Percentiles rank a stretch among this genome's conserved stretches.
Conservation (phyloP, 2,888 invertebrate species). For the Teleogryllus oceanicus region DNA sequence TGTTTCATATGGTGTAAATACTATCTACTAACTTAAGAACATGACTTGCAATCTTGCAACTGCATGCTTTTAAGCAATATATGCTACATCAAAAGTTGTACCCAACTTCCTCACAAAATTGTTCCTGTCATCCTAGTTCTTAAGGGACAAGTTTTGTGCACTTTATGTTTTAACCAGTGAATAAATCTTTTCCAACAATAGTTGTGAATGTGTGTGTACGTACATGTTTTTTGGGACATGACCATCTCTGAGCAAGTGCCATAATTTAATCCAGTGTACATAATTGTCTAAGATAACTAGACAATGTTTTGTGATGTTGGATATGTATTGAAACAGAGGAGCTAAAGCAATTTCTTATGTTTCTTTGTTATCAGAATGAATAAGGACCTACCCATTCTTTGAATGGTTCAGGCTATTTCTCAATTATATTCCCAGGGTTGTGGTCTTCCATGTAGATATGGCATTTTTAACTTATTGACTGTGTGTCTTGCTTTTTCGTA, state of each 20-base stretch:
- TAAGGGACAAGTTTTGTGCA: neutral
- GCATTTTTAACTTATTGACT: neutral
- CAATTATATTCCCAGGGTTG: neutral
- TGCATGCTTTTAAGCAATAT: neutral
- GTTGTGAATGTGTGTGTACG: neutral
- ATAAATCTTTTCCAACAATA: neutral
- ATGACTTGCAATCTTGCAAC: neutral
- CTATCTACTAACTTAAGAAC: neutral
- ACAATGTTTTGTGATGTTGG: neutral
- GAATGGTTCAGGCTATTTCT: neutral
- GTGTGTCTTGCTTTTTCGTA: neutral
- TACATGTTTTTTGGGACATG: neutral
- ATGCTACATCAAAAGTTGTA: constrained; percentile 2
- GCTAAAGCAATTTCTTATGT: too few species aligned
- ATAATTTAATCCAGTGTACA: neutral
- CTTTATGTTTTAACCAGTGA: neutral
- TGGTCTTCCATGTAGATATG: constrained; percentile 18
- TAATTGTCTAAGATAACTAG: neutral
- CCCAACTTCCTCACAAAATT: constrained; percentile 1
- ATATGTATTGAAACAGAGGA: neutral
- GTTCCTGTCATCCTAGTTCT: neutral
- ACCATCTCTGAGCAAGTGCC: neutral
- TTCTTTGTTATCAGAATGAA: too few species aligned
- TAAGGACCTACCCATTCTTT: neutral
- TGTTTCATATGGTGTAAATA: neutral